Evolutionary conservation across 64 coral and sea anemone genomes (phyloP).

Genomic region (Exaiptasia diaphana): DNA sequence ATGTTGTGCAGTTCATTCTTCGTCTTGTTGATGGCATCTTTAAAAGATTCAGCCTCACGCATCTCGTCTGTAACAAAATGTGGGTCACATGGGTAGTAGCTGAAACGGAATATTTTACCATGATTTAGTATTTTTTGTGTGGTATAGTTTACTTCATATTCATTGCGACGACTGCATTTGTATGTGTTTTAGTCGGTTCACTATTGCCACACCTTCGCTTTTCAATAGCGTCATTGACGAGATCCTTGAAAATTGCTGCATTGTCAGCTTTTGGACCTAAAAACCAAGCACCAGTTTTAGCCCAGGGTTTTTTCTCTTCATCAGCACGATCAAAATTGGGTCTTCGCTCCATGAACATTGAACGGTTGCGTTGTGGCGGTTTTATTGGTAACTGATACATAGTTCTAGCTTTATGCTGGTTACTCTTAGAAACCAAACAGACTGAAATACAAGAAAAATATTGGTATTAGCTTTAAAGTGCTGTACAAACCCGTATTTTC

Average conservation of each 20-base stretch:
- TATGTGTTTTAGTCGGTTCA: not conserved
- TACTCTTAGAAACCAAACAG: too few relatives aligned
- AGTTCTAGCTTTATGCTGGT: too few relatives aligned
- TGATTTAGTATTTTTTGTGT: too few relatives aligned
- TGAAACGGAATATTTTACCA: slow-evolving; percentile 11
- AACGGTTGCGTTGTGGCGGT: too few relatives aligned
- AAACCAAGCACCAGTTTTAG: slow-evolving; percentile 59
- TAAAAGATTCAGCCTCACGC: slow-evolving; percentile 12
- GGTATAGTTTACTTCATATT: not conserved
- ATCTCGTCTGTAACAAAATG: slow-evolving; percentile 55
- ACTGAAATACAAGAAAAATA: too few relatives aligned
- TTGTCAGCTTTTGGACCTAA: slow-evolving; percentile 76
- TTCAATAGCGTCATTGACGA: not conserved
- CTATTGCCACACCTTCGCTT: not conserved
- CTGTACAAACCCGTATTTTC: too few relatives aligned
- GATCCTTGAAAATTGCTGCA: slow-evolving; percentile 23
- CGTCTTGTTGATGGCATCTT: slow-evolving; percentile 26
- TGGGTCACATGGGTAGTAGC: slow-evolving; percentile 56
- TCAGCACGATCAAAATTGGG: not conserved
- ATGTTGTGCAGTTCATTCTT: slow-evolving; percentile 16
- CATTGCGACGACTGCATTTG: not conserved
- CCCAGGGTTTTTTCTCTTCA: slow-evolving; percentile 36
- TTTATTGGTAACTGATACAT: too few relatives aligned
- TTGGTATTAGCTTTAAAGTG: too few relatives aligned
- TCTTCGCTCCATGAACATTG: slow-evolving; percentile 14